These are phyloP conservation scores for Tipula confusa DNA, from an alignment of 2,888 invertebrate genomes.

Conservation along the genomic window DNA sequence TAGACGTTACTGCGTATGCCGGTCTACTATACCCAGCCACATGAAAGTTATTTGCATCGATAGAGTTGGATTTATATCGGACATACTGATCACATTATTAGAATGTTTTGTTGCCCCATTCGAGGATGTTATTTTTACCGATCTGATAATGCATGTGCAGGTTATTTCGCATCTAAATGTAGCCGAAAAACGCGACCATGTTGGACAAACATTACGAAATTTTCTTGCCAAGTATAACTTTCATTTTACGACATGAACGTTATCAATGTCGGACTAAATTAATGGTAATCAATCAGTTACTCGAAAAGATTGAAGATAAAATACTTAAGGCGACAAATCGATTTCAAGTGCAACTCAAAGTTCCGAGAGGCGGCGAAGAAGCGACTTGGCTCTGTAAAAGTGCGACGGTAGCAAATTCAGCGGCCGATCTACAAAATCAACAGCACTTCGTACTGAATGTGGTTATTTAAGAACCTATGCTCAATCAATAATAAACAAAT, in stretches of 20 bases:
- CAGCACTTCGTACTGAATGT: constrained; percentile 57
- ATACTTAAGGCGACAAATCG: constrained; percentile 55
- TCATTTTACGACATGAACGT: constrained; percentile 45
- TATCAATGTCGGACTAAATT: constrained; percentile 59
- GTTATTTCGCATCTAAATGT: constrained; percentile 73
- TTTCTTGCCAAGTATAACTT: constrained; percentile 50
- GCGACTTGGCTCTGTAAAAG: constrained; percentile 63
- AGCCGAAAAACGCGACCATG: constrained; percentile 63
- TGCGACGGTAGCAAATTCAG: constrained; percentile 54
- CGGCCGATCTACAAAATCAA: constrained; percentile 52
- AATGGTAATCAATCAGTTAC: constrained; percentile 45
- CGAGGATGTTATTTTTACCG: constrained; percentile 72
- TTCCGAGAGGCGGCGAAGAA: constrained; percentile 57
- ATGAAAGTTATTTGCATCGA: constrained; percentile 70
- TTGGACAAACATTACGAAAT: constrained; percentile 59
- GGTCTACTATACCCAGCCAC: constrained; percentile 62
- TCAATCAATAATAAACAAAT: constrained; percentile 55
- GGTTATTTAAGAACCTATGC: constrained; percentile 53
- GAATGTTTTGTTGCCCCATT: constrained; percentile 77
- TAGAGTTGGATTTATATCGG: constrained; percentile 83
- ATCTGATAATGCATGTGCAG: constrained; percentile 72
- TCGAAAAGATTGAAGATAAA: constrained; percentile 44
- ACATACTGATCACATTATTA: constrained; percentile 71
- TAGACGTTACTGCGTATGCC: constrained; percentile 76
- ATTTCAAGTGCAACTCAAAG: constrained; percentile 53